Evolutionary conservation across 2,888 invertebrate species (phyloP).

Genomic region (Fissipunctia ypsillon): DNA sequence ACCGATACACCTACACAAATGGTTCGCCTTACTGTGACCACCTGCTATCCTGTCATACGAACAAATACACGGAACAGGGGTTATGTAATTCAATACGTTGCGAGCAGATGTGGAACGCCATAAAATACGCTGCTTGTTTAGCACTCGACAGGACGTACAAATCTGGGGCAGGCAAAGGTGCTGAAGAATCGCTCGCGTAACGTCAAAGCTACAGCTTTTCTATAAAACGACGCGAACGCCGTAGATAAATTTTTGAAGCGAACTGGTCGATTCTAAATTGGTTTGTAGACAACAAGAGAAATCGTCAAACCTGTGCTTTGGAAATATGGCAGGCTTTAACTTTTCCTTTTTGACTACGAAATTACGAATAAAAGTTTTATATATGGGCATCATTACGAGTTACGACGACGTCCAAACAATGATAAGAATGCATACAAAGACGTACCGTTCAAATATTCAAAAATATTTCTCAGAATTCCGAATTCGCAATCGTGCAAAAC

Average conservation of each 20-base stretch:
- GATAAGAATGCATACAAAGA: slow-evolving; percentile 33
- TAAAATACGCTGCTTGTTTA: slow-evolving; percentile 67
- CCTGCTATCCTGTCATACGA: slow-evolving; percentile 52
- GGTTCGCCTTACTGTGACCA: slow-evolving; percentile 46
- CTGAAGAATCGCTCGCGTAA: slow-evolving; percentile 47
- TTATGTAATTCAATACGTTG: slow-evolving; percentile 69
- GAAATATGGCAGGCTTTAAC: slow-evolving; percentile 15
- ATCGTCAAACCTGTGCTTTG: slow-evolving; percentile 31
- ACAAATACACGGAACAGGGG: slow-evolving; percentile 51
- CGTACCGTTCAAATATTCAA: slow-evolving; percentile 32
- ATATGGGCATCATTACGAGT: slow-evolving; percentile 29
- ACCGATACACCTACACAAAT: slow-evolving; percentile 37
- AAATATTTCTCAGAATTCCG: slow-evolving; percentile 42
- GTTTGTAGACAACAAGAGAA: slow-evolving; percentile 53
- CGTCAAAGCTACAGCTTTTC: slow-evolving; percentile 43
- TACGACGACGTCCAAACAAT: slow-evolving; percentile 23
- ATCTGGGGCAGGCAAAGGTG: slow-evolving; percentile 61
- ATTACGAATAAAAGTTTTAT: slow-evolving; percentile 17
- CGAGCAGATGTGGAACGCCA: slow-evolving; percentile 69
- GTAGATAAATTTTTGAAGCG: slow-evolving; percentile 50
- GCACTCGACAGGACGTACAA: slow-evolving; percentile 69
- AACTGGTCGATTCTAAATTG: slow-evolving; percentile 61
- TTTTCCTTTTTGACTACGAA: slow-evolving; percentile 28
- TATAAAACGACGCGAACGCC: slow-evolving; percentile 53
- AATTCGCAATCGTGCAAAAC: slow-evolving; percentile 37